Evolutionary conservation across 1,140 invertebrate species (phyloP).

Genomic region (Penaeus chinensis): DNA sequence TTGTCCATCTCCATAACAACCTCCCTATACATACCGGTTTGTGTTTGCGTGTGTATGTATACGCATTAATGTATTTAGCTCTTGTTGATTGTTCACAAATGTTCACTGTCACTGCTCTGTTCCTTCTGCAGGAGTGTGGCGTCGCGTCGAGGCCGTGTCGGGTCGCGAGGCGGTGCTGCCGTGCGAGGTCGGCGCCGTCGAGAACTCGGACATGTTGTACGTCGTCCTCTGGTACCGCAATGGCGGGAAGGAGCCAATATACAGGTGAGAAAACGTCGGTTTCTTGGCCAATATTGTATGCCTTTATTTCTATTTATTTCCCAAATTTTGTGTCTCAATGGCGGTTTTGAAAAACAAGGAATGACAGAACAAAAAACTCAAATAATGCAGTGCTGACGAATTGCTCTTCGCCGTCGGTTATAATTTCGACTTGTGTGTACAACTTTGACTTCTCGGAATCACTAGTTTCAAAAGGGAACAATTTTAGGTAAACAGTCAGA

Average conservation of each 20-base stretch:
- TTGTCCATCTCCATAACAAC: background rate
- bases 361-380: too few relatives aligned
- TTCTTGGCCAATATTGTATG: too few relatives aligned
- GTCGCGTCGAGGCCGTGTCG: slow-evolving; percentile 53
- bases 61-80: background rate
- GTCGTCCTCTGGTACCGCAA: slow-evolving; percentile 50
- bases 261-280: slow-evolving; percentile 21
- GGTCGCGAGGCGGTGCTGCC: slow-evolving; percentile 44
- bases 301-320: too few relatives aligned
- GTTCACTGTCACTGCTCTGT: background rate
- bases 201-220: slow-evolving; percentile 43
- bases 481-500: too few relatives aligned
- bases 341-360: too few relatives aligned
- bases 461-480: too few relatives aligned
- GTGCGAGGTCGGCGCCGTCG: slow-evolving; percentile 40
- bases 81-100: background rate
- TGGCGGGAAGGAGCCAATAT: slow-evolving; percentile 45
- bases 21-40: background rate
- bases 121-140: slow-evolving; percentile 49
- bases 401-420: too few relatives aligned
- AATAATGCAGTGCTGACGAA: too few relatives aligned
- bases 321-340: too few relatives aligned
- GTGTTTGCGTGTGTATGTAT: background rate
- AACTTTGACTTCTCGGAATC: too few relatives aligned
- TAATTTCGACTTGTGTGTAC: too few relatives aligned